These are phyloP conservation scores for Grammatotria lemairii DNA, from an alignment of 2,113 vertebrate species.

Conservation along the genomic window DNA sequence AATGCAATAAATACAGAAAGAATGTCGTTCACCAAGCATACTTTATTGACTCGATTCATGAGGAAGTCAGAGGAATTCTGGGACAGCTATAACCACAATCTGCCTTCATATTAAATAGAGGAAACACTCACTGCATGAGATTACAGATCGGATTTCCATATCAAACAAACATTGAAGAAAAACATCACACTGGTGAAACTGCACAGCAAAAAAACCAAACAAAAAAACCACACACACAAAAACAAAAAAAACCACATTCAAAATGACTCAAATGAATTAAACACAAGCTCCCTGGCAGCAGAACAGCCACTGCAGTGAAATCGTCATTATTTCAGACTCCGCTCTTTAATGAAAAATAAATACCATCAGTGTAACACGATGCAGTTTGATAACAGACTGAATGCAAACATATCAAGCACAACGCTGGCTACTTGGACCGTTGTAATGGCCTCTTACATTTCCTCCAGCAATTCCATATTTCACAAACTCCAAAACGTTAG, in stretches of 20 bases:
- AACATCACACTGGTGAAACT: not conserved
- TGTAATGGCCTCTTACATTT: not conserved
- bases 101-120: not conserved
- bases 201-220: not conserved
- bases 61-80: not conserved
- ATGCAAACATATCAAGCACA: not conserved
- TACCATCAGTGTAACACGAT: not conserved
- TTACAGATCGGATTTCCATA: not conserved
- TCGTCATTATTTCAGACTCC: not conserved
- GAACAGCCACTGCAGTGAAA: not conserved
- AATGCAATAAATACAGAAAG: not conserved
- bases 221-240: not conserved
- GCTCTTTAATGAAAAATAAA: conserved; percentile 8
- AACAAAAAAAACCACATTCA: not conserved
- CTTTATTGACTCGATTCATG: conserved; percentile 17
- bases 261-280: not conserved
- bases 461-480: not conserved
- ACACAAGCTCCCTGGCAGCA: not conserved
- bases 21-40: not conserved
- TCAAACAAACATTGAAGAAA: not conserved
- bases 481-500: not conserved
- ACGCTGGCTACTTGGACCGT: not conserved
- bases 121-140: not conserved
- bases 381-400: not conserved
- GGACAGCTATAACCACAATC: not conserved